A percentile compares a stretch with the other conserved stretches of the same genome.
These are phyloP conservation scores for Cyprinodon tularosa DNA, from an alignment of 2,113 vertebrate species.

Conservation along the genomic window DNA sequence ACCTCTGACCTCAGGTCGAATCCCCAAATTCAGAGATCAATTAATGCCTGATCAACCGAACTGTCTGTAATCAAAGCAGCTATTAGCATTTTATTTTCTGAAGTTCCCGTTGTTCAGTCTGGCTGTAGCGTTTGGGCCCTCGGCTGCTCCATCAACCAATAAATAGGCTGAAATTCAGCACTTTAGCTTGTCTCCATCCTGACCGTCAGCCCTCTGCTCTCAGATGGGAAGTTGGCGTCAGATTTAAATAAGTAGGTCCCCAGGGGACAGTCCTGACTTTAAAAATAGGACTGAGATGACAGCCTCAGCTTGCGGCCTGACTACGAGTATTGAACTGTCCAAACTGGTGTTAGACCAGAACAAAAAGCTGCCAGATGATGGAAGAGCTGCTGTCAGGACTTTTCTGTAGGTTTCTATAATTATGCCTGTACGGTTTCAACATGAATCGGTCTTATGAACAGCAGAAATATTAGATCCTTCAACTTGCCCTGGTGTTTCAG, in stretches of 20 bases:
- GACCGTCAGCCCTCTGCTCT: background rate
- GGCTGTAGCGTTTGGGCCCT: constrained; percentile 8
- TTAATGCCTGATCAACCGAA: too few species aligned
- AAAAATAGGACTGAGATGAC: constrained; percentile 27
- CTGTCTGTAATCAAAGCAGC: too few species aligned
- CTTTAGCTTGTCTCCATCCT: background rate
- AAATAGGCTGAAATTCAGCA: constrained; percentile 18
- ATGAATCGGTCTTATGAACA: too few species aligned
- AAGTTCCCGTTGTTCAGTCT: background rate
- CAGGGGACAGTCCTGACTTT: constrained; percentile 8
- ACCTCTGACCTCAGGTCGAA: too few species aligned
- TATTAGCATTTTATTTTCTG: too few species aligned
- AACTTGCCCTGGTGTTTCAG: too few species aligned
- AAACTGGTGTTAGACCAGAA: background rate
- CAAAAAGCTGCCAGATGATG: background rate
- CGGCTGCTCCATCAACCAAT: background rate
- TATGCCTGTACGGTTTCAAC: too few species aligned
- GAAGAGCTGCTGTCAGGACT: too few species aligned
- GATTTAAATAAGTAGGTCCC: constrained; percentile 19
- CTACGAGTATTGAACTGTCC: constrained; percentile 19
- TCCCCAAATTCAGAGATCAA: too few species aligned
- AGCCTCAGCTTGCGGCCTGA: constrained; percentile 14
- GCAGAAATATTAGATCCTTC: too few species aligned
- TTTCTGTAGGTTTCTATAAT: too few species aligned
- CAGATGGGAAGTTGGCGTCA: constrained; percentile 1